Percentiles rank a stretch among this genome's conserved stretches.
These are phyloP conservation scores for Craseonycteris thonglongyai DNA, from an alignment of 2,113 vertebrate species.

Conservation along the genomic window DNA sequence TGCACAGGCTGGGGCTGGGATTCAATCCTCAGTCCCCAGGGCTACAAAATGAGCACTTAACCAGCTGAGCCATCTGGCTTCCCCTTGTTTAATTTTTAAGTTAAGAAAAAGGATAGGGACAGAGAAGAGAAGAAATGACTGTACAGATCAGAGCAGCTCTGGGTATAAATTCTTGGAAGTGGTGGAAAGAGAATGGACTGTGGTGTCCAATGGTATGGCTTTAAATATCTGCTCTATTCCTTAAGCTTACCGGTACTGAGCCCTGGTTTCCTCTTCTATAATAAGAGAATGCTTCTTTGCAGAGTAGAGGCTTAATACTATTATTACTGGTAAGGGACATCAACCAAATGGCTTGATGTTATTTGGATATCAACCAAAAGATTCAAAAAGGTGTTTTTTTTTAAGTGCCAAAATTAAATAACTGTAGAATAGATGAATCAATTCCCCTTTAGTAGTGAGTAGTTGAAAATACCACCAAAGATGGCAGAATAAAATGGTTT, in stretches of 20 bases:
- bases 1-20: too few species aligned
- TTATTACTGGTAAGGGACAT: background rate
- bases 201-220: background rate
- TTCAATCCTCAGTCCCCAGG: too few species aligned
- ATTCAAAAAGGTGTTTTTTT: background rate
- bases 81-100: too few species aligned
- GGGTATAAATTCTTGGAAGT: background rate
- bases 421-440: background rate
- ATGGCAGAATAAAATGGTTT: constrained; percentile 1
- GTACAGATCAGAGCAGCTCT: background rate
- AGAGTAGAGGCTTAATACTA: background rate
- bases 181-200: background rate
- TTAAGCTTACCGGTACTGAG: background rate
- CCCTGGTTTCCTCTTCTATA: background rate
- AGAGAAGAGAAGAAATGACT: background rate
- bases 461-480: background rate
- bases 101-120: background rate
- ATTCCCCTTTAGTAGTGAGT: background rate
- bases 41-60: too few species aligned
- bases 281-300: background rate
- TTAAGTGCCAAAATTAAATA: constrained; percentile 12
- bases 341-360: background rate
- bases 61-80: too few species aligned
- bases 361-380: background rate
- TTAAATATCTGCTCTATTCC: background rate